Conservation (phyloP, 1,140 invertebrate genomes). For the Andricus grossulariae region DNA sequence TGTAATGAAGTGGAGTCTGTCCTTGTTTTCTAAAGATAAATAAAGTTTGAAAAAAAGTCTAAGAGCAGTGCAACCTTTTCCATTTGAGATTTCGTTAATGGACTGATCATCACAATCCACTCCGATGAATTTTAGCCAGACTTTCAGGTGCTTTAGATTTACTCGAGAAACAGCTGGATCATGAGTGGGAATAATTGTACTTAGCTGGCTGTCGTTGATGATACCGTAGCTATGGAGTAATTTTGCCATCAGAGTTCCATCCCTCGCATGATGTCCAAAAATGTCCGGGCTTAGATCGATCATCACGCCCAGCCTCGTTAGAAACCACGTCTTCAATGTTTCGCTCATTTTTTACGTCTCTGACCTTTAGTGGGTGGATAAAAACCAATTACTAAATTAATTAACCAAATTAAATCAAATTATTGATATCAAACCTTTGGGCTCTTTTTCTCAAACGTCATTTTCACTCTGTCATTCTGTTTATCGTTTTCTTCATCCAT, state of each 20-base stretch:
- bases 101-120: constrained; percentile 73
- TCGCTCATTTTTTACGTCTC: no score
- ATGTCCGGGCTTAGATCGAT: constrained; percentile 57
- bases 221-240: constrained; percentile 72
- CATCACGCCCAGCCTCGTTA: constrained; percentile 55
- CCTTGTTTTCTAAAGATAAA: constrained; percentile 77
- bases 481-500: no score
- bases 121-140: constrained; percentile 75
- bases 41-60: constrained; percentile 79
- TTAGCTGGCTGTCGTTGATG: constrained; percentile 66
- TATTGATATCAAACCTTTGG: no score
- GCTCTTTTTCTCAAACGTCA: no score
- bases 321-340: constrained; percentile 53
- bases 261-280: constrained; percentile 64
- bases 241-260: constrained; percentile 69
- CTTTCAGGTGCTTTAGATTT: constrained; percentile 74
- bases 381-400: no score
- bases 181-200: constrained; percentile 60
- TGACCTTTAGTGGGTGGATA: no score
- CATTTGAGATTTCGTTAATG: constrained; percentile 74
- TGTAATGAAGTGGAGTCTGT: constrained; percentile 76
- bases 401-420: no score
- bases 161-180: constrained; percentile 70
- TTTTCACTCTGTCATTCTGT: no score
- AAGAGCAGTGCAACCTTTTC: constrained; percentile 73